Conservation (phyloP, 2,888 invertebrate species). For the Leucoma salicis region DNA sequence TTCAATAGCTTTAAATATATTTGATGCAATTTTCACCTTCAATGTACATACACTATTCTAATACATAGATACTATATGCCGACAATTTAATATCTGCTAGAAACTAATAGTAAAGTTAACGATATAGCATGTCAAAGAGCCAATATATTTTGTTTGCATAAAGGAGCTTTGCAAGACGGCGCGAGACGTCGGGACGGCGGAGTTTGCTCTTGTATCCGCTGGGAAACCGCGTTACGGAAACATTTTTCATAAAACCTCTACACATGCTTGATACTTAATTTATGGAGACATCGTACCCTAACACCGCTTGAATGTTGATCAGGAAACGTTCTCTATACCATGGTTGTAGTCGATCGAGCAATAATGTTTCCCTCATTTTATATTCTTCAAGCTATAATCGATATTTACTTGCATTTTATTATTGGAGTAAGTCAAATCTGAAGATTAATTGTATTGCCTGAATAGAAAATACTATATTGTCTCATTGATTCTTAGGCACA, state of each 20-base stretch:
- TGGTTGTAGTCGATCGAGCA: not conserved
- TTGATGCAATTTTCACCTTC: too few species aligned
- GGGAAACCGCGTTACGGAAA: constrained; percentile 55
- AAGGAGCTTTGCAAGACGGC: constrained; percentile 34
- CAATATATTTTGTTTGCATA: constrained; percentile 60
- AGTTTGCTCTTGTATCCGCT: constrained; percentile 50
- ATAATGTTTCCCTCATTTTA: not conserved
- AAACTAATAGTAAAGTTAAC: constrained; percentile 56
- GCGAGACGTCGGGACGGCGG: constrained; percentile 28
- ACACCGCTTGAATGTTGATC: constrained; percentile 73
- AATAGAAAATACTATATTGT: too few species aligned
- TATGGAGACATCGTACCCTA: constrained; percentile 66
- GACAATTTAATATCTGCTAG: constrained; percentile 41
- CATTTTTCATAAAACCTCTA: constrained; percentile 76
- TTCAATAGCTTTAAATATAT: too few species aligned
- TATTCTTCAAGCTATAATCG: not conserved
- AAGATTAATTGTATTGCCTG: too few species aligned
- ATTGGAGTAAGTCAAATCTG: too few species aligned
- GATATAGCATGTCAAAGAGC: constrained; percentile 54
- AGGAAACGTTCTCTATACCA: constrained; percentile 47
- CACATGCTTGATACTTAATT: constrained; percentile 77
- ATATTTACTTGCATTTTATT: not conserved
- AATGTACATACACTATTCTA: not conserved
- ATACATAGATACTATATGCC: constrained; percentile 11
- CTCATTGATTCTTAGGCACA: too few species aligned